phyloP scores from a whole-genome alignment of 2,888 invertebrate species.

The Neoascia interrupta region DNA sequence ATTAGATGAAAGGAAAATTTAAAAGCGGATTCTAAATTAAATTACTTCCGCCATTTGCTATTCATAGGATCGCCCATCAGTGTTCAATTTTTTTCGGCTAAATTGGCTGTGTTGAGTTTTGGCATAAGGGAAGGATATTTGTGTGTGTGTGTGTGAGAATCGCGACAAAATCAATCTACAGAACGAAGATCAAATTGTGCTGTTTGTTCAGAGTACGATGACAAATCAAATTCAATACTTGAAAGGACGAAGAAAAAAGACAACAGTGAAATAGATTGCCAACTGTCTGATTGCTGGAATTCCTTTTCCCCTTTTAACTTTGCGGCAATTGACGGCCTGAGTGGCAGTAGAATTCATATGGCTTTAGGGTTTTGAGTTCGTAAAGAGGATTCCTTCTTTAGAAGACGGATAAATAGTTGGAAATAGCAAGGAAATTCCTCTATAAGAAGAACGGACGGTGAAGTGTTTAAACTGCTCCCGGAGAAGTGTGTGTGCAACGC shows the following conservation, averaged over 20 bases:
- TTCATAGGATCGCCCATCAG: slow-evolving; percentile 28
- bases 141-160: too few species aligned
- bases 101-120: too few species aligned
- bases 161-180: not conserved
- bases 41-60: slow-evolving; percentile 60
- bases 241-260: not conserved
- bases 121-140: too few species aligned
- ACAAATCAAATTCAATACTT: slow-evolving; percentile 27
- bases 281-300: slow-evolving; percentile 37
- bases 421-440: not conserved
- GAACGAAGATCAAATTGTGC: not conserved
- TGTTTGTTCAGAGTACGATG: slow-evolving; percentile 40
- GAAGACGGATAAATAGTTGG: slow-evolving; percentile 10
- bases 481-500: slow-evolving; percentile 26
- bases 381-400: slow-evolving; percentile 11
- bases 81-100: slow-evolving; percentile 15
- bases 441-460: not conserved
- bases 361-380: slow-evolving; percentile 35
- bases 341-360: slow-evolving; percentile 38
- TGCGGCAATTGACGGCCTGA: slow-evolving; percentile 5
- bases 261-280: slow-evolving; percentile 20
- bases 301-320: slow-evolving; percentile 9
- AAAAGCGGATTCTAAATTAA: slow-evolving; percentile 62
- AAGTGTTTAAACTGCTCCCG: slow-evolving; percentile 40
- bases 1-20: slow-evolving; percentile 65